Evolutionary conservation across 2,888 invertebrate species (phyloP), one percentile per base, ranked within the genome.

Genomic region (Neoitamus cyanurus): DNA sequence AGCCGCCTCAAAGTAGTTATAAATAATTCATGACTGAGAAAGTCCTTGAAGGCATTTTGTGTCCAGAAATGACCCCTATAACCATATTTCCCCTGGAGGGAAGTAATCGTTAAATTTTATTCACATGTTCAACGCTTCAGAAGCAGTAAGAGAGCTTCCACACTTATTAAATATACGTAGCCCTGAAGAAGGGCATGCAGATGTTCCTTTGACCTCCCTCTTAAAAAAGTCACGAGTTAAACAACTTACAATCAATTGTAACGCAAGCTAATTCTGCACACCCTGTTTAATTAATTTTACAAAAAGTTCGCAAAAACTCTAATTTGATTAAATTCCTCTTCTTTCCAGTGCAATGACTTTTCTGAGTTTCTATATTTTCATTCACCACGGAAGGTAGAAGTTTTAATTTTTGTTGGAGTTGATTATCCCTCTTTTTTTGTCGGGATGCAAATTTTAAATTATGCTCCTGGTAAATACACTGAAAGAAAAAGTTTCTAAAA

Each of bases 21-120:
- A 58, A 58, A 58, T 58, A 58, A 58, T 58, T 58, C 58, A 58
- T 58, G 58, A 58, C n/a, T 58, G 58, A 58, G 25, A 58, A 58
- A 5, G 58, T 58, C 58, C 58, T 25, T 58, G 25, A 20, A 58
- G 58, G 58, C 7, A 58, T 9, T 58, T 58, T 58, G 9, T 58
- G 58, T 58, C 58, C 11, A 58, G 7, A 58, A 20, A 58, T 5
- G 34, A 58, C 58, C 42, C n/a, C 2, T 3, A 42, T 42, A 42
- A 42, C 42, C 42, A 42, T 42, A n/a, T 42, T 5, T n/a, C 5
- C n/a, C 42, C n/a, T n/a, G n/a, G 42, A 42, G 42, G 4, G 42
- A n/a, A 42, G n/a, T 42, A 15, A 42, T 4, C 42, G 15, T 42
- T n/a, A 42, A 42, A 42, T 42, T 42, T 42, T 15, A 42, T 42